These are phyloP conservation scores for Cetonia aurata DNA, from an alignment of 2,888 invertebrate genomes.

Conservation along the genomic window DNA sequence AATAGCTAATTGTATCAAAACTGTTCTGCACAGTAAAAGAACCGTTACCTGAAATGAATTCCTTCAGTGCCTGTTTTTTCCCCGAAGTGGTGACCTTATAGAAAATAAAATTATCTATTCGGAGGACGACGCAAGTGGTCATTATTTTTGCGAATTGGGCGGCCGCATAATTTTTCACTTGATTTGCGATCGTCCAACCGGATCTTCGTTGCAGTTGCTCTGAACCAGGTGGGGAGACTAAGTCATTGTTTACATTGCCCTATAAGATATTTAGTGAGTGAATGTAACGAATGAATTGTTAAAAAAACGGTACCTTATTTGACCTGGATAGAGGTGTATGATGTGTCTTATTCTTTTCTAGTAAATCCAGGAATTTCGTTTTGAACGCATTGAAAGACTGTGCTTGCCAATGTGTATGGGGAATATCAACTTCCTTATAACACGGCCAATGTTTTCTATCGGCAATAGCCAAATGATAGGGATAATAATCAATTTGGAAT, in stretches of 20 bases:
- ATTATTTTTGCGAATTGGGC: conserved; percentile 87
- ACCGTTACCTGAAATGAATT: conserved; percentile 79
- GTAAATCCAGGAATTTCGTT: conserved; percentile 79
- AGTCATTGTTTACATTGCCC: conserved; percentile 35
- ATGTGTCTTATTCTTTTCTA: conserved; percentile 73
- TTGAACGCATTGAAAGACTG: conserved; percentile 86
- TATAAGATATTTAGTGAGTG: conserved; percentile 3
- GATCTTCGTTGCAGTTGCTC: conserved; percentile 37
- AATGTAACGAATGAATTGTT: neutral
- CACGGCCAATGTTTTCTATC: conserved; percentile 92
- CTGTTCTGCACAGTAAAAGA: conserved; percentile 2
- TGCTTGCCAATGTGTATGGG: conserved; percentile 88
- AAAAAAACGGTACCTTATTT: conserved; percentile 49
- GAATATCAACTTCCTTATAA: conserved; percentile 82
- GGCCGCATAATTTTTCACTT: conserved; percentile 76
- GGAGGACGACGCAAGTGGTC: conserved; percentile 91
- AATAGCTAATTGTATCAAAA: conserved; percentile 18
- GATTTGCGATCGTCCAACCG: conserved; percentile 56
- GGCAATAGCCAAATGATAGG: conserved; percentile 92
- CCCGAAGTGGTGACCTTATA: conserved; percentile 85
- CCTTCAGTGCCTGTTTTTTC: conserved; percentile 81
- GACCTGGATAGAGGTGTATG: conserved; percentile 68
- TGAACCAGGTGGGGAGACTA: conserved; percentile 27
- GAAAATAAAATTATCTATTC: conserved; percentile 92
- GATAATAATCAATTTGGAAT: conserved; percentile 94